Base-by-base conservation (phyloP, 2,113 vertebrate genomes). In the Eudyptes chrysolophus region DNA sequence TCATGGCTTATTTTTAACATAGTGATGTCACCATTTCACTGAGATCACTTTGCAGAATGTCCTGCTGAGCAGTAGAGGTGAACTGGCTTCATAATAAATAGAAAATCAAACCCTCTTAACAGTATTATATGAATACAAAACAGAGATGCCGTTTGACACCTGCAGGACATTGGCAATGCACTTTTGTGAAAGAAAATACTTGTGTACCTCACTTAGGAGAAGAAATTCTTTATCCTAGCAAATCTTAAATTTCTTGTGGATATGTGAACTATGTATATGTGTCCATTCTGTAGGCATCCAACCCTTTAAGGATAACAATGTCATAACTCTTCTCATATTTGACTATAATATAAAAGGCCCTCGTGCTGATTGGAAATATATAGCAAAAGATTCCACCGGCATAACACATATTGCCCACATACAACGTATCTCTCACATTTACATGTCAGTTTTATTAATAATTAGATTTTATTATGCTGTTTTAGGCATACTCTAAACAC, bases 1-100 rank as follows among this genome's bases (percentile, higher is more conserved):
- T 77, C 13, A 4, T 49, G 66, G 66, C 54, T 96, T 92, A 92
- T 94, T 96, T 97, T 94, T 95, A 94, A 95, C 74, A 57, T 7
- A 54, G 34, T 85, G 91, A 94, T 96, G 74, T 95, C 93, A 96
- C 77, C 62, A 14, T 30, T 66, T 72, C 77, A 94, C 34, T 94
- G 91, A 95, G 46, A 84, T 97, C 89, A 94, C 49, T 93, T 91
- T 58, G 58, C 65, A 84, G 65, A 89, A 85, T 7, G 18, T 89
- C 84, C 89, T 93, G 10, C 57, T 69, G 89, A 94, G 70, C 25
- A 57, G 74, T 27, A 86, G 88, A 94, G 83, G 88, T 95, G 93
- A 96, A 85, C 34, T 51, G 48, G 36, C 74, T 91, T 54, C 13
- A 11, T 58, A 89, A 96, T n/a, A 92, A 94, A 87, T 52, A 84